Percentiles rank a stretch among this genome's conserved stretches.
Evolutionary conservation across 2,113 vertebrate genomes (phyloP).

Genomic region (Anolis carolinensis): DNA sequence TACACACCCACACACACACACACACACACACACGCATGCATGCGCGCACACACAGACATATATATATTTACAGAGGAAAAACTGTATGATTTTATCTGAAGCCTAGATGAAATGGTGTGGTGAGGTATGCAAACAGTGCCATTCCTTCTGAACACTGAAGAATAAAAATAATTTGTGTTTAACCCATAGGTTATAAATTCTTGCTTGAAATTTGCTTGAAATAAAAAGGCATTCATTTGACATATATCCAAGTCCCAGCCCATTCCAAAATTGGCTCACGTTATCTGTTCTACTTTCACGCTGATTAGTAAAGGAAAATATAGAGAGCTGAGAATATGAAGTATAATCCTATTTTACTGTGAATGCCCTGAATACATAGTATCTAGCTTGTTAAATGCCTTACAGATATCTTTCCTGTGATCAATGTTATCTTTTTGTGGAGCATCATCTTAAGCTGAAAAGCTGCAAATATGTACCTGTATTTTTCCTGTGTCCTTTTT

Average conservation of each 20-base stretch:
- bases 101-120: not conserved
- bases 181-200: not conserved
- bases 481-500: not conserved
- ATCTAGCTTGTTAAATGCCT: not conserved
- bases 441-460: not conserved
- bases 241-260: not conserved
- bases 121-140: conserved; percentile 5
- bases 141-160: conserved; percentile 24
- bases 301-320: conserved; percentile 44
- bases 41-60: too few relatives aligned
- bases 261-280: conserved; percentile 45
- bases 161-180: not conserved
- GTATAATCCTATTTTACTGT: not conserved
- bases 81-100: not conserved
- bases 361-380: not conserved
- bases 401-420: not conserved
- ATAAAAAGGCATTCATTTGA: conserved; percentile 17
- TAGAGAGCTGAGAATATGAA: conserved; percentile 8
- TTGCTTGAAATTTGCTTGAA: conserved; percentile 11
- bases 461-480: not conserved
- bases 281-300: not conserved
- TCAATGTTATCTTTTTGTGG: not conserved
- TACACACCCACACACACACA: too few relatives aligned
- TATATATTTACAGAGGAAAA: conserved; percentile 16
- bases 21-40: too few relatives aligned